A percentile compares a stretch with the other conserved stretches of the same genome.
phyloP scores from a whole-genome alignment of 2,797 vertebrate genomes.

The Nothura maculosa region DNA sequence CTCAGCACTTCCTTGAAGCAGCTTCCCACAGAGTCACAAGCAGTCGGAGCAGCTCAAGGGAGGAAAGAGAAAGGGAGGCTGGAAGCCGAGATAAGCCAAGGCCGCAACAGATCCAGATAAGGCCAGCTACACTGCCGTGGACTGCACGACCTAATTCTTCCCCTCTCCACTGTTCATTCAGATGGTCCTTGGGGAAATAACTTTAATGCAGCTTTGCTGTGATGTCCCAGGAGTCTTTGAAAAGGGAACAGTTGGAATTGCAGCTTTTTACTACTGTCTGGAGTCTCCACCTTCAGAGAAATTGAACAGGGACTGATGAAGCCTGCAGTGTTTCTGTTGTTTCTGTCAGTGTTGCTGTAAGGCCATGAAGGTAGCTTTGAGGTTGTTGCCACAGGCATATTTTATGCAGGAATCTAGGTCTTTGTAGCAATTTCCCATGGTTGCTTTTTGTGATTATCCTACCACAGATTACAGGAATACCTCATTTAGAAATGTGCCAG shows the following conservation, averaged over 20 bases:
- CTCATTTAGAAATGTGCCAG: neutral
- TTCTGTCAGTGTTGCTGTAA: neutral
- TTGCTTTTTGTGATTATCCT: neutral
- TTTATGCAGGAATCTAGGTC: neutral
- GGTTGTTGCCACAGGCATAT: neutral
- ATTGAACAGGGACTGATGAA: neutral
- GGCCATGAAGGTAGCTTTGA: neutral
- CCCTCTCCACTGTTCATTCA: neutral
- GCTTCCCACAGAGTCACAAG: neutral
- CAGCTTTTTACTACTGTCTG: fast-evolving
- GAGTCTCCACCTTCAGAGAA: neutral
- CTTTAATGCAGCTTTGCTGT: neutral
- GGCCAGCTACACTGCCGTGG: neutral
- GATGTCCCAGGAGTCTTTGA: neutral
- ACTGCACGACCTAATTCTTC: neutral
- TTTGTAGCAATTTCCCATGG: neutral
- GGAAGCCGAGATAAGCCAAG: neutral
- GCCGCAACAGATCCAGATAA: neutral
- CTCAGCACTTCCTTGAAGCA: neutral
- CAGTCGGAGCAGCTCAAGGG: fast-evolving
- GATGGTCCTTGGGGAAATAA: neutral
- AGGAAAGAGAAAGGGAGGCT: neutral
- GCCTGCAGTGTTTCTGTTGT: neutral
- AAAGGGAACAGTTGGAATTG: neutral
- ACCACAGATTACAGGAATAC: neutral